Conservation (phyloP, 2,797 vertebrate species). For the Toxotes lorentzi region DNA sequence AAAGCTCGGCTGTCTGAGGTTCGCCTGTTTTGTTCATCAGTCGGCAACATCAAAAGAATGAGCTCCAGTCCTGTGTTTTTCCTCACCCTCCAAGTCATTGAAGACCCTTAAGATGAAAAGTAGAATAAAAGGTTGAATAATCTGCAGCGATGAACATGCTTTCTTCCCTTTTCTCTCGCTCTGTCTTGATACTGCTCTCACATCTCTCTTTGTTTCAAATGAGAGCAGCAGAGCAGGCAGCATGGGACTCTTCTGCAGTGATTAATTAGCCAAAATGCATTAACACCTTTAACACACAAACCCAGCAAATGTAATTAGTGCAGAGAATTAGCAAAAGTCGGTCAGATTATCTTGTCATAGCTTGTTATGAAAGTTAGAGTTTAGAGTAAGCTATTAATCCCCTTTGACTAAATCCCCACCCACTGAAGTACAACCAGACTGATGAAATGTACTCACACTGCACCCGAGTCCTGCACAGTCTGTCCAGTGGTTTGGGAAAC, state of each 20-base stretch:
- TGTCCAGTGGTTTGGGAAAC: not conserved
- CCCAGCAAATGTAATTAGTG: constrained; percentile 67
- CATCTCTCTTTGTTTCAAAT: not conserved
- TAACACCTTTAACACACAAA: constrained; percentile 62
- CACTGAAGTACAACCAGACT: constrained; percentile 1
- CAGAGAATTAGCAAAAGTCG: constrained; percentile 53
- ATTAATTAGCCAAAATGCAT: constrained; percentile 67
- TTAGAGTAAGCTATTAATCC: constrained; percentile 55
- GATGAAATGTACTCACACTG: constrained; percentile 14
- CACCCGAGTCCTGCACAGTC: not conserved
- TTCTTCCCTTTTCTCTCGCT: not conserved
- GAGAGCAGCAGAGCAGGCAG: constrained; percentile 19
- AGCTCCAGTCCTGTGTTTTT: constrained; percentile 12
- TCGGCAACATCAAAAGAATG: constrained; percentile 35
- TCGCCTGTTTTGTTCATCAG: constrained; percentile 39
- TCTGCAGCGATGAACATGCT: not conserved
- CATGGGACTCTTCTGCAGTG: constrained; percentile 16
- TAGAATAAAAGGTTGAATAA: constrained; percentile 34
- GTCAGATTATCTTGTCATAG: constrained; percentile 65
- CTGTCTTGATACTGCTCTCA: not conserved
- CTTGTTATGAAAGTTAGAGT: constrained; percentile 65
- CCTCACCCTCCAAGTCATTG: constrained; percentile 23
- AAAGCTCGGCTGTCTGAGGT: constrained; percentile 16
- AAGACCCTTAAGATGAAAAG: constrained; percentile 47
- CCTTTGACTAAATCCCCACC: constrained; percentile 29